These are phyloP conservation scores for Neogobius melanostomus DNA, from an alignment of 2,113 vertebrate species.

Conservation along the genomic window DNA sequence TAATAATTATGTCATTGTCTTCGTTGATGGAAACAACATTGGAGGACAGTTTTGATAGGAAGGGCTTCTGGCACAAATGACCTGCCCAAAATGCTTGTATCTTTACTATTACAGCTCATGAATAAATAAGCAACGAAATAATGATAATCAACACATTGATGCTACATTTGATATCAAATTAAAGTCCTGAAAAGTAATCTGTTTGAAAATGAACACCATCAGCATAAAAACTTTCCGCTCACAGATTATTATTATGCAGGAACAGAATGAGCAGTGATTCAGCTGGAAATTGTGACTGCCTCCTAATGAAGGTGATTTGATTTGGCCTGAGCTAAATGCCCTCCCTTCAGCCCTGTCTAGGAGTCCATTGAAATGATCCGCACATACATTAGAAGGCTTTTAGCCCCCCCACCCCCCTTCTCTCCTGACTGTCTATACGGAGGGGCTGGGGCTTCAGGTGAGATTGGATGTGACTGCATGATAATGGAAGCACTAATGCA, in stretches of 20 bases:
- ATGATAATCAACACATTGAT: too few species aligned
- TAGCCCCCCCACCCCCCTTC: slow-evolving; percentile 4
- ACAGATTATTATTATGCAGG: slow-evolving; percentile 32
- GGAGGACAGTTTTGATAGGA: too few species aligned
- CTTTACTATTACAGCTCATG: too few species aligned
- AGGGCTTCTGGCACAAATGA: too few species aligned
- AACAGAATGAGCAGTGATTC: slow-evolving; percentile 30
- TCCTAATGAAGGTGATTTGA: slow-evolving; percentile 40
- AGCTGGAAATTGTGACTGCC: slow-evolving; percentile 23
- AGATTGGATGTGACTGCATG: slow-evolving; percentile 76
- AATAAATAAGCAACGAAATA: too few species aligned
- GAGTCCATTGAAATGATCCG: slow-evolving; percentile 49
- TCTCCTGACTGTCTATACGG: slow-evolving; percentile 23
- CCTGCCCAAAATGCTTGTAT: too few species aligned
- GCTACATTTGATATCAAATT: too few species aligned
- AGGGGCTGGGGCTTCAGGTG: slow-evolving; percentile 47
- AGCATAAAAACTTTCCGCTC: neutral
- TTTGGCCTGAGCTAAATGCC: slow-evolving; percentile 42
- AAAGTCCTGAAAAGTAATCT: neutral
- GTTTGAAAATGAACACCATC: slow-evolving; percentile 4
- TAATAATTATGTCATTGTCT: too few species aligned
- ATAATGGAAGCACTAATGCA: slow-evolving; percentile 74
- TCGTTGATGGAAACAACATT: too few species aligned
- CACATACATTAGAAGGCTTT: slow-evolving; percentile 60
- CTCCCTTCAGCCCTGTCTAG: slow-evolving; percentile 26